Conservation (phyloP, 2,113 vertebrate species). For the Pionites leucogaster region DNA sequence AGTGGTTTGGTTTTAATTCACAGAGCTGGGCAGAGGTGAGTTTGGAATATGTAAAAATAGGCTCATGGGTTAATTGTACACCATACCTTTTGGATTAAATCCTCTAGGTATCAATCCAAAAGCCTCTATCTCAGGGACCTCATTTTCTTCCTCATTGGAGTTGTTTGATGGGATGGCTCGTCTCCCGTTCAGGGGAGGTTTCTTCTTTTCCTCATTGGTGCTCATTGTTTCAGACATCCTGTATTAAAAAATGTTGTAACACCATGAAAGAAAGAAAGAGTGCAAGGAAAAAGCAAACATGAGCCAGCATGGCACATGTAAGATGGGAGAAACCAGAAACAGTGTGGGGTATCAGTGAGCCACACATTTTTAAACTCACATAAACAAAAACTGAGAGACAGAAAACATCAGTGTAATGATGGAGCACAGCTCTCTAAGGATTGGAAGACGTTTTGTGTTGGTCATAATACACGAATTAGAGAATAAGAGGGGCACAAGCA, state of each 20-base stretch:
- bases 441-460: constrained; percentile 24
- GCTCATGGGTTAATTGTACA: neutral
- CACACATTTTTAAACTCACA: neutral
- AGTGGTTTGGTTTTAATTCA: neutral
- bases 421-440: neutral
- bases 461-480: constrained; percentile 45
- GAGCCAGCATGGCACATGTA: neutral
- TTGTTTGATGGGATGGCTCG: constrained; percentile 69
- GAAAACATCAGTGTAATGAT: constrained; percentile 5
- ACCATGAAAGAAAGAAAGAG: neutral
- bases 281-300: neutral
- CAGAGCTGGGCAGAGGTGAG: neutral
- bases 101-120: constrained; percentile 78
- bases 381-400: constrained; percentile 49
- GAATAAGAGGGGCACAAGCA: neutral
- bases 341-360: neutral
- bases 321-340: neutral
- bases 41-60: neutral
- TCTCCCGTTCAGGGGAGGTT: constrained; percentile 78
- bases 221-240: constrained; percentile 66
- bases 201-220: constrained; percentile 53
- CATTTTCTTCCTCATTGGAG: constrained; percentile 81
- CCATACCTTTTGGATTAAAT: constrained; percentile 79
- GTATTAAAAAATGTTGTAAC: neutral
- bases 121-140: constrained; percentile 82